phyloP scores from a whole-genome alignment of 1,140 invertebrate species.

The Rhynchophorus ferrugineus region DNA sequence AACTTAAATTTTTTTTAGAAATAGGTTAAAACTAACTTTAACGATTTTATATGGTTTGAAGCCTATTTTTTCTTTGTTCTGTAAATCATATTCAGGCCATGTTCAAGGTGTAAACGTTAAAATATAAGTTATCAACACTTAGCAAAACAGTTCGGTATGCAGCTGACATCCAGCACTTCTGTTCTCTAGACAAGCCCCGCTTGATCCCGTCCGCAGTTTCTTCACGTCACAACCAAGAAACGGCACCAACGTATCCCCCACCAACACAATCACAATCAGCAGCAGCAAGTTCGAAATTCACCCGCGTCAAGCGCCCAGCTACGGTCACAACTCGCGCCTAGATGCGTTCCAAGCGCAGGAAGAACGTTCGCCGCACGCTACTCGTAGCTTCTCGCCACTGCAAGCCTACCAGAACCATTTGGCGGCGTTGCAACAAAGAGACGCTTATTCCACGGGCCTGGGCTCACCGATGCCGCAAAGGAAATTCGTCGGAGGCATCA shows the following conservation, averaged over 20 bases:
- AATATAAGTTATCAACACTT: too few species aligned
- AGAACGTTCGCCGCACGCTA: neutral
- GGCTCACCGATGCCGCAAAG: conserved; percentile 19
- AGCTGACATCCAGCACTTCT: too few species aligned
- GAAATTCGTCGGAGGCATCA: conserved; percentile 9
- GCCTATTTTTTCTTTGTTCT: too few species aligned
- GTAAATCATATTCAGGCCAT: too few species aligned
- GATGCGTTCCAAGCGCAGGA: conserved; percentile 11
- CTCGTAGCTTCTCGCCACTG: conserved; percentile 27
- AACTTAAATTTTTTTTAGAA: too few species aligned
- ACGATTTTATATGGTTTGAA: too few species aligned
- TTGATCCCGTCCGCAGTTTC: neutral
- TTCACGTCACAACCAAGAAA: neutral
- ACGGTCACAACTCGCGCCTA: conserved; percentile 18
- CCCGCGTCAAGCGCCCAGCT: neutral
- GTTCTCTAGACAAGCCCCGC: neutral
- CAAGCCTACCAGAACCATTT: conserved; percentile 28
- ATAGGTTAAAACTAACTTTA: too few species aligned
- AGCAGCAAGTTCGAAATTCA: too few species aligned
- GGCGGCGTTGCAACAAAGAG: conserved; percentile 13
- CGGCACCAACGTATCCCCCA: neutral
- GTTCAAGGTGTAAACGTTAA: too few species aligned
- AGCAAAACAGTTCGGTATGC: too few species aligned
- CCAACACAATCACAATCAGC: neutral
- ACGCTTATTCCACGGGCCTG: neutral